phyloP scores from a whole-genome alignment of 1,140 invertebrate genomes.

The Vanessa tameamea region DNA sequence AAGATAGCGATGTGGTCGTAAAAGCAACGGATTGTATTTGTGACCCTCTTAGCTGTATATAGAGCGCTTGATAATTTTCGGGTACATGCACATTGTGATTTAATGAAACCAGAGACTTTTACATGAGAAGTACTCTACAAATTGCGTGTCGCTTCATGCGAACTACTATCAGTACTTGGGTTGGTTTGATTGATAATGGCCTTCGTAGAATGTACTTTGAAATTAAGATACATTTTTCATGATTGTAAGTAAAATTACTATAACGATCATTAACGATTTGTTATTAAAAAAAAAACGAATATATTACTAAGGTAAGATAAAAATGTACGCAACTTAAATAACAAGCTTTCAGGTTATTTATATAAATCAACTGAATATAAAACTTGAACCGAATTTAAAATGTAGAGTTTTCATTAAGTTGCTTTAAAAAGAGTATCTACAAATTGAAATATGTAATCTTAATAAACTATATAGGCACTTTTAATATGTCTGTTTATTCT shows the following conservation, averaged over 20 bases:
- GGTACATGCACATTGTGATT: conserved; percentile 12
- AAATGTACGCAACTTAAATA: no score
- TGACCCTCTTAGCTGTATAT: conserved; percentile 39
- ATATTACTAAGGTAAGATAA: no score
- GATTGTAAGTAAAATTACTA: background rate
- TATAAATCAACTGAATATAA: no score
- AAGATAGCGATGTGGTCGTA: conserved; percentile 40
- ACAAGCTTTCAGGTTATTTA: no score
- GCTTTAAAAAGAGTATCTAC: no score
- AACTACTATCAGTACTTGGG: background rate
- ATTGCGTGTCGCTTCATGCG: background rate
- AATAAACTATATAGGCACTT: no score
- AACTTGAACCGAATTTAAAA: no score
- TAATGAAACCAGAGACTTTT: conserved; percentile 3
- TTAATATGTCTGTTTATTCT: no score
- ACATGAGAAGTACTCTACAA: background rate
- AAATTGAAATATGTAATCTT: no score
- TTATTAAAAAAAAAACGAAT: no score
- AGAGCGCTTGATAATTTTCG: conserved; percentile 41
- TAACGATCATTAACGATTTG: no score
- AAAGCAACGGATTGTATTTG: conserved; percentile 40
- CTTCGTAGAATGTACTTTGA: background rate
- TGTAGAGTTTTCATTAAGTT: no score
- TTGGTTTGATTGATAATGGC: background rate
- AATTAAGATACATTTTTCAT: background rate